Percentiles rank a stretch among this genome's conserved stretches.
phyloP scores from a whole-genome alignment of 2,797 vertebrate genomes.

The Potorous gilbertii region DNA sequence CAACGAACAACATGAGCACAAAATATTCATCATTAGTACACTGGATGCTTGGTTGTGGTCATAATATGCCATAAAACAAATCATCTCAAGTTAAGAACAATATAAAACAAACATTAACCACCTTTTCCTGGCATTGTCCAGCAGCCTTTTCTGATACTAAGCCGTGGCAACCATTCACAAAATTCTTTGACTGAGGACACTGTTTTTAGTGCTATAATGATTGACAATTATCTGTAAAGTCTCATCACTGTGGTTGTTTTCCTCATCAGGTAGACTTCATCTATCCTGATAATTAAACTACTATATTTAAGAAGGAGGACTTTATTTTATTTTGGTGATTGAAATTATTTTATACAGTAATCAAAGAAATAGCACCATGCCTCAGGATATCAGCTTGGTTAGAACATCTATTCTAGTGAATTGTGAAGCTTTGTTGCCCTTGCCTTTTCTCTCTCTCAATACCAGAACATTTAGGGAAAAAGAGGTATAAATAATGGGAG shows the following conservation, averaged over 20 bases:
- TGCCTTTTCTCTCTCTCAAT: not conserved
- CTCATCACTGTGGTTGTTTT: accelerated
- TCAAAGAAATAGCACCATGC: not conserved
- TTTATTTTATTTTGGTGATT: not conserved
- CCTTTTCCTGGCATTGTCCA: accelerated
- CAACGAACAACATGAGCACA: not conserved
- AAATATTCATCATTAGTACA: not conserved
- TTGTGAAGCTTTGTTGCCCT: not conserved
- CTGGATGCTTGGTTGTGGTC: not conserved
- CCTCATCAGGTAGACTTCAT: accelerated
- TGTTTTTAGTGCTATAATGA: accelerated
- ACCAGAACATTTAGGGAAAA: not conserved
- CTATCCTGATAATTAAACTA: not conserved
- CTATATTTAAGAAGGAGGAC: not conserved
- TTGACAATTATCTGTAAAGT: not conserved
- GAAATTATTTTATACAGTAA: not conserved
- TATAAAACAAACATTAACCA: accelerated
- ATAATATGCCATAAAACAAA: not conserved
- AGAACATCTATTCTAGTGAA: not conserved
- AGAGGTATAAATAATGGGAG: not conserved
- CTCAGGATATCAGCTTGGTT: not conserved
- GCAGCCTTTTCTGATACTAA: too few species aligned
- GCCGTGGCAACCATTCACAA: accelerated
- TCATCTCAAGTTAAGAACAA: not conserved
- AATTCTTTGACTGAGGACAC: not conserved